Conservation (phyloP, 2,113 vertebrate genomes). For the Gobius niger region DNA sequence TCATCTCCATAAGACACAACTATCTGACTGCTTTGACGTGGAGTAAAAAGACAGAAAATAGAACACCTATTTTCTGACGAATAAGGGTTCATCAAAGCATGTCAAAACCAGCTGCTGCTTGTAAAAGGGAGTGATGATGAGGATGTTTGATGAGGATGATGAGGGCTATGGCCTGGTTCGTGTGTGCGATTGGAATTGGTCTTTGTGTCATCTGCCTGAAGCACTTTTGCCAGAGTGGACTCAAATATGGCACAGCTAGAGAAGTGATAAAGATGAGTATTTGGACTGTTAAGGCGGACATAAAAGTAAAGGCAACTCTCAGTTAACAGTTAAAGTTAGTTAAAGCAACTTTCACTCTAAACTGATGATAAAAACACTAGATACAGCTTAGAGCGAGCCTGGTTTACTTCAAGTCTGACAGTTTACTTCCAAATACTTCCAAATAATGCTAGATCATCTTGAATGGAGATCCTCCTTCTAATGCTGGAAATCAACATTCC, state of each 20-base stretch:
- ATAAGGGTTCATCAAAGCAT: conserved; percentile 58
- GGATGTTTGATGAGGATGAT: conserved; percentile 42
- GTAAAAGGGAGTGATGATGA: conserved; percentile 52
- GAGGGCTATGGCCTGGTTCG: conserved; percentile 34
- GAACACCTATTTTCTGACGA: conserved; percentile 37
- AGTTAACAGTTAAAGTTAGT: too few species aligned
- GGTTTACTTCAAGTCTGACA: too few species aligned
- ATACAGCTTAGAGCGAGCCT: too few species aligned
- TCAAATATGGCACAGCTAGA: conserved; percentile 8
- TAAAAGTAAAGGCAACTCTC: too few species aligned
- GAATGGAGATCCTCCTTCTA: too few species aligned
- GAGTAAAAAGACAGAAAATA: conserved; percentile 40
- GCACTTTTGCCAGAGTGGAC: conserved; percentile 27
- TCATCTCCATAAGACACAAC: neutral
- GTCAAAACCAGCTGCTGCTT: conserved; percentile 54
- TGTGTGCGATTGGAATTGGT: neutral
- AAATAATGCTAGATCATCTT: too few species aligned
- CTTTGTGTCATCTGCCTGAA: conserved; percentile 30
- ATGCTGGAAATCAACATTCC: too few species aligned
- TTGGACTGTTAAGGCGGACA: too few species aligned
- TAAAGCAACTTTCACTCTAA: too few species aligned
- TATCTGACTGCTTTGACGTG: conserved; percentile 33
- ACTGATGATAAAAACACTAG: too few species aligned
- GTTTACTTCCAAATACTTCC: too few species aligned
- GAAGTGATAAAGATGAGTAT: neutral